A percentile compares a stretch with the other conserved stretches of the same genome.
phyloP scores from a whole-genome alignment of 1,140 invertebrate species.

The Drosophila equinoxialis region DNA sequence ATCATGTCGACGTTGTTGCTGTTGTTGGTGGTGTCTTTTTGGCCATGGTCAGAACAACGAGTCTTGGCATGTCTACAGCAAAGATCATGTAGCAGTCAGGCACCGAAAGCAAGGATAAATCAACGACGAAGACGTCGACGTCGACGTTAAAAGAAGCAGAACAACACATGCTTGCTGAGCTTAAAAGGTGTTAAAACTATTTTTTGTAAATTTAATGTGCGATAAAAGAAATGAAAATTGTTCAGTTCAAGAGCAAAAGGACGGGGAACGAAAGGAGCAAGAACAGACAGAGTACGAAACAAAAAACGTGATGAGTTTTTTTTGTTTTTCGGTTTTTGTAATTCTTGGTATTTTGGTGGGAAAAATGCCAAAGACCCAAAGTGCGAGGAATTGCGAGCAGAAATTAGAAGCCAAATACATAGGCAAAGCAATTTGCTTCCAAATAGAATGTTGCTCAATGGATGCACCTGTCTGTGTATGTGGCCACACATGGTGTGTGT shows the following conservation, averaged over 20 bases:
- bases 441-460: conserved; percentile 11
- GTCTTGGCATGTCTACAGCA: conserved; percentile 63
- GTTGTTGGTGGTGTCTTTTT: conserved; percentile 31
- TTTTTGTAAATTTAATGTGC: conserved; percentile 79
- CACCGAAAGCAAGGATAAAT: conserved; percentile 67
- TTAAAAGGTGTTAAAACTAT: conserved; percentile 82
- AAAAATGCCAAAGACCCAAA: conserved; percentile 39
- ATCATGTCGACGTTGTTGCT: conserved; percentile 69
- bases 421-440: conserved; percentile 42
- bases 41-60: conserved; percentile 38
- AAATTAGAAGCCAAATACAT: conserved; percentile 28
- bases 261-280: conserved; percentile 12
- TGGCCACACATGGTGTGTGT: conserved; percentile 33
- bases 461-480: conserved; percentile 26
- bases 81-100: conserved; percentile 67
- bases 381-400: conserved; percentile 41
- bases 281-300: background rate
- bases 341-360: conserved; percentile 22
- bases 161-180: conserved; percentile 54
- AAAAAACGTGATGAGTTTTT: conserved; percentile 74
- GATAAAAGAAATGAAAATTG: conserved; percentile 79
- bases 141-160: conserved; percentile 27
- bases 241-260: conserved; percentile 8
- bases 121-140: conserved; percentile 48
- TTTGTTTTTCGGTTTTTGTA: background rate